Evolutionary conservation across 2,797 vertebrate genomes (phyloP).

Genomic region (Manis pentadactyla): DNA sequence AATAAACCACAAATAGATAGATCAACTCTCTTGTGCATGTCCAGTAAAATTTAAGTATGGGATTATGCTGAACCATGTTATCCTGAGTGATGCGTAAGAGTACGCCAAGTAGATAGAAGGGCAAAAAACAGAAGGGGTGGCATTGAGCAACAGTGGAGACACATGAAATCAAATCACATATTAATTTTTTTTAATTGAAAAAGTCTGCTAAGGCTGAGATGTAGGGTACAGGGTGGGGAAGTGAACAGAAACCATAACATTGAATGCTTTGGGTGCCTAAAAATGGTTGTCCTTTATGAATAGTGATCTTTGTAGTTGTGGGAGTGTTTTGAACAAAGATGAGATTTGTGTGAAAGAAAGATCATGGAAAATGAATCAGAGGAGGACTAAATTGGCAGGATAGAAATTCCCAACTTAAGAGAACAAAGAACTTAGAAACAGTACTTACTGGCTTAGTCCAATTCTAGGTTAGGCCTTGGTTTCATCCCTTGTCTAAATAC

Average conservation of each 20-base stretch:
- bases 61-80: not conserved
- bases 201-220: not conserved
- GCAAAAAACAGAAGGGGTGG: not conserved
- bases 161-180: not conserved
- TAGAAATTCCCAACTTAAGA: not conserved
- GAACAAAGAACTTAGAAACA: not conserved
- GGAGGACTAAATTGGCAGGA: not conserved
- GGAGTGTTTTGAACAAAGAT: not conserved
- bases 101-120: not conserved
- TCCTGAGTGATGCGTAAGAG: not conserved
- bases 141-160: not conserved
- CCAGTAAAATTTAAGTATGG: not conserved
- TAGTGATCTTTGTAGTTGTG: not conserved
- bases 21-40: not conserved
- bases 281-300: not conserved
- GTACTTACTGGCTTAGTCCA: not conserved
- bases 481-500: not conserved
- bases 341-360: slow-evolving; percentile 21
- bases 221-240: not conserved
- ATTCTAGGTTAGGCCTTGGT: not conserved
- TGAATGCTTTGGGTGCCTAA: not conserved
- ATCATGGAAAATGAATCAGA: slow-evolving; percentile 24
- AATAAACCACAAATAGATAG: not conserved
- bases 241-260: not conserved
- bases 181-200: not conserved